Evolutionary conservation across 2,113 vertebrate genomes (phyloP).

Genomic region (Rhea pennata): DNA sequence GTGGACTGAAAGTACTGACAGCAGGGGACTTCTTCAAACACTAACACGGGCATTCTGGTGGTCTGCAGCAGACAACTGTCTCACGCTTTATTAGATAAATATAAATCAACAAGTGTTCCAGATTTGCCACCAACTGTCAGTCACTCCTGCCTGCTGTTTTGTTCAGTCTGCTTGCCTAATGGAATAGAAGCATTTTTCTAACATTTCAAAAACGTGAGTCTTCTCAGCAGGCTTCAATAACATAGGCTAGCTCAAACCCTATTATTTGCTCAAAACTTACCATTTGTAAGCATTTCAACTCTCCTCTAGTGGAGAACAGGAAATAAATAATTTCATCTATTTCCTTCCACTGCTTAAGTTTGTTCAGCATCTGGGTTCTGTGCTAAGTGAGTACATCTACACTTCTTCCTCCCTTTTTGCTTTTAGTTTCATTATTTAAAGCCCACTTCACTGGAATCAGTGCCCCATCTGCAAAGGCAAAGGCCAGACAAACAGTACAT

Average conservation of each 20-base stretch:
- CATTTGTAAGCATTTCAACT: constrained; percentile 8
- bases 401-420: background rate
- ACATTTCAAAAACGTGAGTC: background rate
- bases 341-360: background rate
- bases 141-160: constrained; percentile 9
- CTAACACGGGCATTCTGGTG: fast-evolving
- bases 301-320: background rate
- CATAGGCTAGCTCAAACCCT: background rate
- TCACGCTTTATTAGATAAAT: background rate
- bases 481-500: background rate
- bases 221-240: background rate
- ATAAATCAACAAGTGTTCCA: background rate
- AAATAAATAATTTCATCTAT: background rate
- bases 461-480: background rate
- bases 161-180: background rate
- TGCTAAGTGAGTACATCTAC: background rate
- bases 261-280: background rate
- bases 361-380: background rate
- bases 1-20: background rate
- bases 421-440: background rate
- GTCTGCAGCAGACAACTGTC: background rate
- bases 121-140: constrained; percentile 8
- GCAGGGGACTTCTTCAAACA: background rate
- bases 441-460: background rate
- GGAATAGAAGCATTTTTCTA: background rate